Conservation (phyloP, 2,797 vertebrate species). For the Sebastes vulpes region DNA sequence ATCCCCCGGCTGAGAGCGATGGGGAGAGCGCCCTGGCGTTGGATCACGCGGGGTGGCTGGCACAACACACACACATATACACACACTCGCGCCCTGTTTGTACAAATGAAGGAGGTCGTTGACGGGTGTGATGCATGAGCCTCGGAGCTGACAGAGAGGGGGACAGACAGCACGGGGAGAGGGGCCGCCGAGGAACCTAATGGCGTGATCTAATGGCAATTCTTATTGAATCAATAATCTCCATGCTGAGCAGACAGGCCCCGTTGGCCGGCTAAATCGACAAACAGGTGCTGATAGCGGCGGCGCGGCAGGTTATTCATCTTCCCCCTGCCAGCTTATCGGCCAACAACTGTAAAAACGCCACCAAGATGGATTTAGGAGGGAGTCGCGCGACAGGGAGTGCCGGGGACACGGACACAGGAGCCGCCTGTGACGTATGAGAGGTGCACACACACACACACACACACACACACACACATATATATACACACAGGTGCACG, state of each 20-base stretch:
- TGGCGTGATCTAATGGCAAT: conserved; percentile 97
- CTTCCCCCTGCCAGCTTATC: conserved; percentile 93
- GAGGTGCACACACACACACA: neutral
- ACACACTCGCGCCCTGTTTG: conserved; percentile 82
- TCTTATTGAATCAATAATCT: conserved; percentile 99
- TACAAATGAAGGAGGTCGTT: conserved; percentile 90
- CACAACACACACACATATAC: conserved; percentile 55
- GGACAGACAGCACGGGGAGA: conserved; percentile 61
- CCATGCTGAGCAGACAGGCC: conserved; percentile 96
- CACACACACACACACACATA: neutral
- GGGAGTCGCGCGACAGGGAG: conserved; percentile 45
- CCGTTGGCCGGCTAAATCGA: conserved; percentile 90
- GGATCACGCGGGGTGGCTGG: conserved; percentile 59
- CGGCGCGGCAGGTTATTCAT: conserved; percentile 91
- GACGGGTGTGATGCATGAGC: conserved; percentile 92
- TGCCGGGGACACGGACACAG: conserved; percentile 54
- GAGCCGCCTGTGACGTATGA: conserved; percentile 58
- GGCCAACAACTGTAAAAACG: conserved; percentile 92
- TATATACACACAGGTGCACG: conserved; percentile 37
- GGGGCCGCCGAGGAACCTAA: conserved; percentile 83
- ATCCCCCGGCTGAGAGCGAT: conserved; percentile 76
- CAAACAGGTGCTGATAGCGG: conserved; percentile 96
- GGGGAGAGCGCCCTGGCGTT: conserved; percentile 40
- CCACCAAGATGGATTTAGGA: conserved; percentile 91
- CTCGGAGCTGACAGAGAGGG: conserved; percentile 86